A percentile compares a stretch with the other conserved stretches of the same genome.
phyloP scores from a whole-genome alignment of 2,888 invertebrate genomes.

The Rhagium mordax region DNA sequence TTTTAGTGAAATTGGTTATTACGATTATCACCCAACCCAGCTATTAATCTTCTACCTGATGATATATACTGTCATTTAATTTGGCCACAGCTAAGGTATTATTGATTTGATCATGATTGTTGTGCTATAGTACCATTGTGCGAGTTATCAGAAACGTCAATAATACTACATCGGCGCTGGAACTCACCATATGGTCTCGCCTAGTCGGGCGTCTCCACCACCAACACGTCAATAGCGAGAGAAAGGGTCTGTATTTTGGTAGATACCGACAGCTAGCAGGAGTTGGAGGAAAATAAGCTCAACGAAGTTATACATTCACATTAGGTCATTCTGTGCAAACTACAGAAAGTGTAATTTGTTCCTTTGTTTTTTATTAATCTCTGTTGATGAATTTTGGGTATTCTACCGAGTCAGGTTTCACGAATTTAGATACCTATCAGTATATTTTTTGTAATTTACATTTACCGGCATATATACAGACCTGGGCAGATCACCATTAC shows the following conservation, averaged over 20 bases:
- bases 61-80: neutral
- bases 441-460: too few species aligned
- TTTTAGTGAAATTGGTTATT: neutral
- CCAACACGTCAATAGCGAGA: conserved; percentile 35
- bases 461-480: too few species aligned
- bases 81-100: neutral
- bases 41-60: conserved; percentile 1
- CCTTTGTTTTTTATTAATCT: too few species aligned
- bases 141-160: conserved; percentile 29
- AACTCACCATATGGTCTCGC: conserved; percentile 39
- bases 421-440: too few species aligned
- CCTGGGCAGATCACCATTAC: too few species aligned
- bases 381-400: too few species aligned
- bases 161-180: conserved; percentile 36
- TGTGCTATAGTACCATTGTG: conserved; percentile 7
- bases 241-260: conserved; percentile 25
- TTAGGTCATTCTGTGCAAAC: too few species aligned
- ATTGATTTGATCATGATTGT: conserved; percentile 22
- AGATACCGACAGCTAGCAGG: conserved; percentile 7
- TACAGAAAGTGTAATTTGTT: too few species aligned
- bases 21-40: neutral
- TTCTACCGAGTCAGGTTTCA: too few species aligned
- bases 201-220: conserved; percentile 32
- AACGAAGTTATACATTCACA: too few species aligned
- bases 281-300: neutral